phyloP scores from a whole-genome alignment of 2,797 vertebrate species.

The Astyanax mexicanus region DNA sequence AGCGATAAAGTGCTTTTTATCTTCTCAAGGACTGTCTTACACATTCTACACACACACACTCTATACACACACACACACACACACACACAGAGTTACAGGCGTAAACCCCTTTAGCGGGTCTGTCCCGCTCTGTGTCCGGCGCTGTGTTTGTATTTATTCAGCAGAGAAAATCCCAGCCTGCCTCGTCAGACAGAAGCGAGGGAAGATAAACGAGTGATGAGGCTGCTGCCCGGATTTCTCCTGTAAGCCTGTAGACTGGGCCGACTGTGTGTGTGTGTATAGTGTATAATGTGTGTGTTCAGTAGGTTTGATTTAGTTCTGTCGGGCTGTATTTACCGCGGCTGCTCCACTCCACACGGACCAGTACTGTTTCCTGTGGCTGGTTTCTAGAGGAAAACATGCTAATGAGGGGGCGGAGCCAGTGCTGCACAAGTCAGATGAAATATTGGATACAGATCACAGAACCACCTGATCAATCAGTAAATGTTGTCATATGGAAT shows the following conservation, averaged over 20 bases:
- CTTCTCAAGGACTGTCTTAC: neutral
- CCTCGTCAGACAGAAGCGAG: conserved; percentile 35
- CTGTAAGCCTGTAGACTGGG: conserved; percentile 16
- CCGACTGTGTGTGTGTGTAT: conserved; percentile 37
- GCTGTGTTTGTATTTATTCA: conserved; percentile 17
- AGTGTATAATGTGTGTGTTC: neutral
- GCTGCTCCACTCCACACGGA: conserved; percentile 28
- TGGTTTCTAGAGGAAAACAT: conserved; percentile 65
- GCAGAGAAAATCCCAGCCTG: conserved; percentile 34
- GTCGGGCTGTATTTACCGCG: conserved; percentile 49
- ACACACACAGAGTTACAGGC: neutral
- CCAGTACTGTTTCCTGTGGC: conserved; percentile 46
- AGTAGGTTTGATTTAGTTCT: conserved; percentile 53
- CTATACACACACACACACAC: conserved; percentile 7
- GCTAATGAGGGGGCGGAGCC: conserved; percentile 68
- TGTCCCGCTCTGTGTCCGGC: neutral
- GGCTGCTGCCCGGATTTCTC: conserved; percentile 32
- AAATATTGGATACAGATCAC: too few relatives aligned
- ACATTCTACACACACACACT: conserved; percentile 2
- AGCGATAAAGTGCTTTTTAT: too few relatives aligned
- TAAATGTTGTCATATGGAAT: too few relatives aligned
- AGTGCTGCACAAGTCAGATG: conserved; percentile 74
- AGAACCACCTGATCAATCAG: too few relatives aligned
- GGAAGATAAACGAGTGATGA: conserved; percentile 35
- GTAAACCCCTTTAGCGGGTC: neutral